A percentile compares a stretch with the other conserved stretches of the same genome.
Conservation (phyloP, 2,113 vertebrate species). For the Prinia subflava region DNA sequence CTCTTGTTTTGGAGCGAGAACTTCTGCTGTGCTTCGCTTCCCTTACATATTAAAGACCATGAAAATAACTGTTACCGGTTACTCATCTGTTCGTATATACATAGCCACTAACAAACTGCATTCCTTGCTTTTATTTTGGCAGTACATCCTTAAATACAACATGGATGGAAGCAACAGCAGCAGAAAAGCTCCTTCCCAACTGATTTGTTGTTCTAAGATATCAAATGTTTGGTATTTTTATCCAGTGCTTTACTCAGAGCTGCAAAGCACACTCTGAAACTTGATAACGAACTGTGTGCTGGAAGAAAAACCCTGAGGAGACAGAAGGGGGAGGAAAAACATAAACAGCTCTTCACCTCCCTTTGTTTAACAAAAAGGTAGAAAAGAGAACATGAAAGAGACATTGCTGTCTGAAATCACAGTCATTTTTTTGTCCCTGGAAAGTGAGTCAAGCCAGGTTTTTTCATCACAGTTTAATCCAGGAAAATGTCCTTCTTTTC, state of each 20-base stretch:
- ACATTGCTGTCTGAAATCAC: neutral
- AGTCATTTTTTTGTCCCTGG: neutral
- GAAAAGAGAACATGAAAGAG: neutral
- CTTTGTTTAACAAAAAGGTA: neutral
- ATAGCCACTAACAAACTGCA: neutral
- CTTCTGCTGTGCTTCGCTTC: neutral
- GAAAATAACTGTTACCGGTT: neutral
- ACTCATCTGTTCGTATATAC: neutral
- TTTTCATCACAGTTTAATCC: neutral
- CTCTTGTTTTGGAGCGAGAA: neutral
- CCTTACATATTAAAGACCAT: neutral
- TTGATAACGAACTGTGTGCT: neutral
- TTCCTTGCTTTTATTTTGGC: neutral
- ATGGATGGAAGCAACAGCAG: neutral
- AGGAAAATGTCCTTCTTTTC: neutral
- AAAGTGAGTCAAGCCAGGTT: neutral
- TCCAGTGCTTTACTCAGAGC: conserved; percentile 13
- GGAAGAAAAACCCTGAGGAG: conserved; percentile 19
- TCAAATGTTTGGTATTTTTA: conserved; percentile 36
- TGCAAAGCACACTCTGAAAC: conserved; percentile 30
- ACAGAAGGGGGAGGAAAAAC: neutral
- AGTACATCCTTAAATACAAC: neutral
- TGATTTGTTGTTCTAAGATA: conserved; percentile 35
- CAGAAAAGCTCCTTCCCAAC: conserved; percentile 3
- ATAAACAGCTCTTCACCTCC: neutral